Evolutionary conservation across 2,888 invertebrate species (phyloP).

Genomic region (Lissocephala sabroskyi): DNA sequence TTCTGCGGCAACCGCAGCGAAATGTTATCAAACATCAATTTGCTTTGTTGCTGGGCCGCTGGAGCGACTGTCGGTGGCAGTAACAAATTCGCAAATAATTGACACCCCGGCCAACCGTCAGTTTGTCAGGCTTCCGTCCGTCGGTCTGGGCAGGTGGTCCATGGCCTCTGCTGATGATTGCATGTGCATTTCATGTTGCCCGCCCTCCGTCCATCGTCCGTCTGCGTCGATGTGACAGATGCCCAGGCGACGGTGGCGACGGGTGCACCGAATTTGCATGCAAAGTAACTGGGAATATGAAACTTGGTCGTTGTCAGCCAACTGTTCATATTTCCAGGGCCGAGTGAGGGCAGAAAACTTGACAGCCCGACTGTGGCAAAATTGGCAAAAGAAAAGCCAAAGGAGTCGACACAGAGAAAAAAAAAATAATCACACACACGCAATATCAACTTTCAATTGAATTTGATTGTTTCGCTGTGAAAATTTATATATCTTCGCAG

Average conservation of each 20-base stretch:
- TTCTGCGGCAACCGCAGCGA: neutral
- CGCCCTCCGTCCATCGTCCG: no score
- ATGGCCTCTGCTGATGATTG: constrained; percentile 11
- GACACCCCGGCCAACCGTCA: constrained; percentile 3
- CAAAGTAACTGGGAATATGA: constrained; percentile 21
- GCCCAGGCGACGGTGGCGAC: neutral
- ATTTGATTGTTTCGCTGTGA: constrained; percentile 28
- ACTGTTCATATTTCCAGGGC: no score
- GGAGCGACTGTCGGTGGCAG: constrained; percentile 12
- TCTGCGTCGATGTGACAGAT: neutral
- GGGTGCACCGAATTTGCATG: constrained; percentile 2
- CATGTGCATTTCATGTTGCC: neutral
- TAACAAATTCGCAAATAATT: constrained; percentile 16
- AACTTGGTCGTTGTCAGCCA: constrained; percentile 22
- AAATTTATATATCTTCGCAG: constrained; percentile 23
- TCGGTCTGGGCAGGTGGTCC: constrained; percentile 13
- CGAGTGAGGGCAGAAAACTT: no score
- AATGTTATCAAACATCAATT: constrained; percentile 19
- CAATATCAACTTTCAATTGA: constrained; percentile 35
- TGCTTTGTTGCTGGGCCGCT: constrained; percentile 9
- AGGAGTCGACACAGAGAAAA: neutral
- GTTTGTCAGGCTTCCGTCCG: neutral
- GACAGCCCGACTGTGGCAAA: neutral
- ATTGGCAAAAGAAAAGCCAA: constrained; percentile 2
- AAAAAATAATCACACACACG: constrained; percentile 19